Evolutionary conservation across 2,888 invertebrate species (phyloP), one percentile per base, ranked within the genome.

Genomic region (Dinocampus coccinellae): DNA sequence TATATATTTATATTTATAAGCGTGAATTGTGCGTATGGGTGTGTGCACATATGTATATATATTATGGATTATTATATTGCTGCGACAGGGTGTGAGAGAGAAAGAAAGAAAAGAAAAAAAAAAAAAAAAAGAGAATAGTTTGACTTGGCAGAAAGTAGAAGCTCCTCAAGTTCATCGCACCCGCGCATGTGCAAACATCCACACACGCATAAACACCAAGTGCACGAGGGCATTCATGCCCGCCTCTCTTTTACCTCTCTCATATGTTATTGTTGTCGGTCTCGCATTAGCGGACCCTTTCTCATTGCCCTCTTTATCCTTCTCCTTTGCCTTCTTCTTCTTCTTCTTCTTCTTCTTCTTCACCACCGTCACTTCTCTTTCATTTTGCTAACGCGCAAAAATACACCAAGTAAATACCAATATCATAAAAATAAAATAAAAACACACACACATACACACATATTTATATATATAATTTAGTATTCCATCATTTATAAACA

Each of bases 161-260:
- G 65, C 55, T 73, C 70, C 75, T 78, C 81, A 84, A 82, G 84
- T 84, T 84, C 84, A 84, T 83, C 83, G 84, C 84, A 81, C 84
- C 79, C 83, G 84, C 80, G 81, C 82, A 82, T 82, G 84, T 82
- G 81, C 81, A 83, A 83, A 84, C 81, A 80, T 78, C 76, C 77
- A 61, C 47, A 55, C 66, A 73, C 62, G 69, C 76, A 75, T 71
- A 75, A 63, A 77, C 76, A 73, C 73, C 72, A 69, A 77, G 76
- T 79, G 77, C 75, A 77, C 80, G 76, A 76, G 76, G 76, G 75
- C 75, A 70, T 74, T 72, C 73, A 65, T 73, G 65, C 68, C 52
- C 67, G 60, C 26, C 26, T 39, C 47, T 63, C n/a, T n/a, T n/a
- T 68, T 39, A 63, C 52, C 52, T 68, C 53, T 58, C 36, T 58